Base-by-base conservation (phyloP, 2,888 invertebrate species). In the Brachyptera risi region DNA sequence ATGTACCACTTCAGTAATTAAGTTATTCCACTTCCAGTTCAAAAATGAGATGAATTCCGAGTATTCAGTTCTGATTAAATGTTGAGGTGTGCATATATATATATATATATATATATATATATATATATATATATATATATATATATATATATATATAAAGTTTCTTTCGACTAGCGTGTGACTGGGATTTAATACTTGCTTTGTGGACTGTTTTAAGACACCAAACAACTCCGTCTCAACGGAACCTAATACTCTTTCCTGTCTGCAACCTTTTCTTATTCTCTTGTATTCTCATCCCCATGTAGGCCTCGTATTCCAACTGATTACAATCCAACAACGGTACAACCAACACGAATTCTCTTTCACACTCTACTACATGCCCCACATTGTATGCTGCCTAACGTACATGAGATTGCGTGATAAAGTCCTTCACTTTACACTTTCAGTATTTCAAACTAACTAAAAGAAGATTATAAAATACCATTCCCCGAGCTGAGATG, bases 391-490 rank as follows among this genome's bases (percentile, higher is more conserved):
- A n/a, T n/a, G n/a, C n/a, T n/a, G 17, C 19, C 42, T 42, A 38
- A 3, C 15, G 4, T 4, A 3, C 21, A 3, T 42, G 3, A 5
- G 3, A 5, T 38, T 15, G n/a, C n/a, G n/a, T n/a, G n/a, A n/a
- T n/a, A n/a, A n/a, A n/a, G n/a, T n/a, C n/a, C n/a, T n/a, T n/a
- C n/a, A n/a, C n/a, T n/a, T n/a, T n/a, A n/a, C n/a, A n/a, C n/a
- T n/a, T n/a, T n/a, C n/a, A n/a, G n/a, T n/a, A n/a, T n/a, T n/a
- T n/a, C n/a, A n/a, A n/a, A n/a, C n/a, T n/a, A 21, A 35, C 35
- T 54, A 37, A 54, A 35, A 23, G 54, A 35, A 13, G 19, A 54
- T 54, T 37, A 54, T 54, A 54, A 54, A 35, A 35, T 54, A 23
- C 17, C 17, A 54, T 54, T 54, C 35, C 37, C 37, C 37, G 19